Evolutionary conservation across 2,797 vertebrate species (phyloP).

Genomic region (Acrossocheilus wenchowensis): DNA sequence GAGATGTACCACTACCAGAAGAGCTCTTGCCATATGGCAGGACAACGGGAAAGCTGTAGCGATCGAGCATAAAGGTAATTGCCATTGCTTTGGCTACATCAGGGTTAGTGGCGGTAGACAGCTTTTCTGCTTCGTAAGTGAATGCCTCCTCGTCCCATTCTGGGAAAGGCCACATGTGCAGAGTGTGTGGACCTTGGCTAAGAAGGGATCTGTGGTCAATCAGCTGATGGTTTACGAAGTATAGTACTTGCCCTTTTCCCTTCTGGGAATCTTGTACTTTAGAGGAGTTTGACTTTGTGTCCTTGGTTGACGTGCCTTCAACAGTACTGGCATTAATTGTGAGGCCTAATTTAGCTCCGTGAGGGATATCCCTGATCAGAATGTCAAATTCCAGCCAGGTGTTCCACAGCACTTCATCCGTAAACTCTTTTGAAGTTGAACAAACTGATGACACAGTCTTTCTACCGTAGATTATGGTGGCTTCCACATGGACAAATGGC

Average conservation of each 20-base stretch:
- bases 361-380: slow-evolving; percentile 76
- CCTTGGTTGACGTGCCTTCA: slow-evolving; percentile 64
- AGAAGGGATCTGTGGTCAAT: slow-evolving; percentile 83
- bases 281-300: slow-evolving; percentile 49
- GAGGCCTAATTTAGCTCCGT: slow-evolving; percentile 78
- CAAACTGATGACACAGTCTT: slow-evolving; percentile 74
- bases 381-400: slow-evolving; percentile 81
- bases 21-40: slow-evolving; percentile 69
- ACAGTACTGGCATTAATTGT: slow-evolving; percentile 68
- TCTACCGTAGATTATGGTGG: slow-evolving; percentile 76
- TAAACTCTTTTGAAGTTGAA: slow-evolving; percentile 70
- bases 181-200: slow-evolving; percentile 75
- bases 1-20: slow-evolving; percentile 38
- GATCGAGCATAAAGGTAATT: slow-evolving; percentile 79
- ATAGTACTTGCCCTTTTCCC: slow-evolving; percentile 74
- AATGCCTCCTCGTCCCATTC: slow-evolving; percentile 73
- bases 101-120: slow-evolving; percentile 80
- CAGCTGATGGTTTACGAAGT: slow-evolving; percentile 82
- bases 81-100: slow-evolving; percentile 76
- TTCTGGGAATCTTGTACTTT: slow-evolving; percentile 67
- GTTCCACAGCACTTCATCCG: slow-evolving; percentile 83
- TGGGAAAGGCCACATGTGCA: slow-evolving; percentile 81
- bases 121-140: slow-evolving; percentile 79
- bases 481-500: slow-evolving; percentile 74
- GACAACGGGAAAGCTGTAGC: slow-evolving; percentile 80